Evolutionary conservation across 2,113 vertebrate genomes (phyloP).

Genomic region (Dromaius novaehollandiae): DNA sequence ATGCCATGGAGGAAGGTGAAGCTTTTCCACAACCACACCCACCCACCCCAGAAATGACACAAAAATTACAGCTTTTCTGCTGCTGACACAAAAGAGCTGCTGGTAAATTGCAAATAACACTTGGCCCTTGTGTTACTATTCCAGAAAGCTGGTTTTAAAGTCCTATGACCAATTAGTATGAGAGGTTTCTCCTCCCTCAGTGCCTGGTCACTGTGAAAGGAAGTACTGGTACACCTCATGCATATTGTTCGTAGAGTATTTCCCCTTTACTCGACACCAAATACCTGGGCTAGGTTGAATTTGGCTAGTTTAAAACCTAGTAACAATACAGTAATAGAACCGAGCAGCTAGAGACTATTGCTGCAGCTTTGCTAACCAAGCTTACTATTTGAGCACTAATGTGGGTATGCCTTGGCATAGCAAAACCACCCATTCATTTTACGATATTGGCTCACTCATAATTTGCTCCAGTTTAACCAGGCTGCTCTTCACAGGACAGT

Average conservation of each 20-base stretch:
- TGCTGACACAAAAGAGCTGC: background rate
- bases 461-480: background rate
- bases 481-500: background rate
- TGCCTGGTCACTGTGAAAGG: background rate
- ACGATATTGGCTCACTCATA: background rate
- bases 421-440: background rate
- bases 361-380: background rate
- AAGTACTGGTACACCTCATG: accelerated
- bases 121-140: background rate
- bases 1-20: background rate
- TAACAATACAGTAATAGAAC: background rate
- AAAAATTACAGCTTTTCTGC: background rate
- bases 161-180: background rate
- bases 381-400: background rate
- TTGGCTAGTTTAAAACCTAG: background rate
- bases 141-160: background rate
- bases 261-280: background rate
- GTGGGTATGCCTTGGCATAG: background rate
- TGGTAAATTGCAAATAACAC: background rate
- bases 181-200: background rate
- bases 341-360: background rate
- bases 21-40: too few relatives aligned
- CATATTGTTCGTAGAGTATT: accelerated
- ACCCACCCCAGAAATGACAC: background rate
- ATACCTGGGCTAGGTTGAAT: background rate